Percentiles rank a stretch among this genome's conserved stretches.
Conservation (phyloP, 2,888 invertebrate species). For the Melinopterus prodromus region DNA sequence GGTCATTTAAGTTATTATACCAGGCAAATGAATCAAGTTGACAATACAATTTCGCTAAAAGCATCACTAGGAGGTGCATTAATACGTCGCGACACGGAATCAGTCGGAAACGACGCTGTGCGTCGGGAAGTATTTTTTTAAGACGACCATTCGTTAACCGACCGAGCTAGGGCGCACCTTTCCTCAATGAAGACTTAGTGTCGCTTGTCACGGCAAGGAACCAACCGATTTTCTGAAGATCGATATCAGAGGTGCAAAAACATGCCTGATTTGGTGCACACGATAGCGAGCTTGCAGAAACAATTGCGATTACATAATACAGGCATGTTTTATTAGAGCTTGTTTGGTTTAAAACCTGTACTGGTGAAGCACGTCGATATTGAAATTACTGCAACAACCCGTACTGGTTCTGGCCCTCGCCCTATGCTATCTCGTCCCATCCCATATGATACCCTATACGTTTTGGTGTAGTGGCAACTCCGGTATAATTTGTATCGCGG, state of each 20-base stretch:
- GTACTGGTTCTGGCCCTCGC: background rate
- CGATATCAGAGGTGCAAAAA: background rate
- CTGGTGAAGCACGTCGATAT: background rate
- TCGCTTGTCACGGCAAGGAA: conserved; percentile 56
- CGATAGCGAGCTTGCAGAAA: too few species aligned
- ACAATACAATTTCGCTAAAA: conserved; percentile 55
- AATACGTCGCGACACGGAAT: conserved; percentile 58
- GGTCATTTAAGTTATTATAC: background rate
- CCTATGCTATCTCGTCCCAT: background rate
- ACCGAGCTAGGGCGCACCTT: conserved; percentile 59
- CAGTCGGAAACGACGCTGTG: conserved; percentile 56
- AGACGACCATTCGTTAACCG: conserved; percentile 59
- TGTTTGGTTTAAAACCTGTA: background rate
- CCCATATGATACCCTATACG: background rate
- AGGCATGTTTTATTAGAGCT: too few species aligned
- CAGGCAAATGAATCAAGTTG: too few species aligned
- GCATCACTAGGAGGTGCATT: conserved; percentile 52
- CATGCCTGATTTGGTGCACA: too few species aligned
- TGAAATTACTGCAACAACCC: background rate
- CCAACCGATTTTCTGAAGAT: conserved; percentile 10
- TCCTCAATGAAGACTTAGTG: conserved; percentile 56
- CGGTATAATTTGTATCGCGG: background rate
- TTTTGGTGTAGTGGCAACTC: background rate
- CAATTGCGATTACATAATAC: too few species aligned
- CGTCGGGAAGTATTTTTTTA: conserved; percentile 57